A percentile compares a stretch with the other conserved stretches of the same genome.
These are phyloP conservation scores for Tachyglossus aculeatus DNA, from an alignment of 2,797 vertebrate genomes.

Conservation along the genomic window DNA sequence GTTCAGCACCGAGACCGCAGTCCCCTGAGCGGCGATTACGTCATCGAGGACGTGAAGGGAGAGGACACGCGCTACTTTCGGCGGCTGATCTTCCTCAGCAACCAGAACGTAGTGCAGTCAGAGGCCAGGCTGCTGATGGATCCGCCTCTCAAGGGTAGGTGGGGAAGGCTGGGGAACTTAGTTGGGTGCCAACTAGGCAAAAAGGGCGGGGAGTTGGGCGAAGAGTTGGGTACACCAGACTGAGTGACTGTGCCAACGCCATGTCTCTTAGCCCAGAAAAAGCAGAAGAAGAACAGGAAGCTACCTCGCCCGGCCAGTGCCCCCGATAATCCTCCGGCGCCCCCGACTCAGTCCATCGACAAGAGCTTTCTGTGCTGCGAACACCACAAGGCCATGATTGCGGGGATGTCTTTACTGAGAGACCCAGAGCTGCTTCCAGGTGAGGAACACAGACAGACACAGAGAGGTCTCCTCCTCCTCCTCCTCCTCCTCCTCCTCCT, in stretches of 20 bases:
- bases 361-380: slow-evolving; percentile 91
- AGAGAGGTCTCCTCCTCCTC: no score
- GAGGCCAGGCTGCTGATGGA: slow-evolving; percentile 83
- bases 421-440: slow-evolving; percentile 78
- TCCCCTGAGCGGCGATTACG: slow-evolving; percentile 85
- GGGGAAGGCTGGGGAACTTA: background rate
- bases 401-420: slow-evolving; percentile 84
- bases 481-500: no score
- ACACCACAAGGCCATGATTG: slow-evolving; percentile 95
- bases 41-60: slow-evolving; percentile 91
- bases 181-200: background rate
- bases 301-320: slow-evolving; percentile 38
- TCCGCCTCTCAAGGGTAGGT: slow-evolving; percentile 61
- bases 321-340: background rate
- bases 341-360: slow-evolving; percentile 65
- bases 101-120: slow-evolving; percentile 89
- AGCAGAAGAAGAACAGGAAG: slow-evolving; percentile 77
- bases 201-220: background rate
- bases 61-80: slow-evolving; percentile 85
- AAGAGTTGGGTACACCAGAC: background rate
- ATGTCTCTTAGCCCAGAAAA: slow-evolving; percentile 78
- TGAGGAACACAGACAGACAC: slow-evolving; percentile 19
- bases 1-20: slow-evolving; percentile 82
- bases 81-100: slow-evolving; percentile 89
- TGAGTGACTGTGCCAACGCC: background rate